phyloP scores from a whole-genome alignment of 2,888 invertebrate genomes.

The Stegophylla sp. region DNA sequence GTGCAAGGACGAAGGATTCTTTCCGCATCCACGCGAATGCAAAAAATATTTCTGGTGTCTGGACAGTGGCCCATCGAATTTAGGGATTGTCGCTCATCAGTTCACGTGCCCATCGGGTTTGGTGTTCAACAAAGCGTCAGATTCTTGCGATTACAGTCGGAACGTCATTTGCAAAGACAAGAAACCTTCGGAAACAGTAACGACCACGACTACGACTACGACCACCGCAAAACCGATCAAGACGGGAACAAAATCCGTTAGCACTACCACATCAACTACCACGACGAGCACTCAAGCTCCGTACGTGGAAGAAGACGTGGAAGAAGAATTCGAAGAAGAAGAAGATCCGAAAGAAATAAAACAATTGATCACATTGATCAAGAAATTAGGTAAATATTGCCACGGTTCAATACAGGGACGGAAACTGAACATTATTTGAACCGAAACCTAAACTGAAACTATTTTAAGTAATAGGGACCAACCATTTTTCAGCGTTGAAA shows the following conservation, averaged over 20 bases:
- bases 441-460: no score
- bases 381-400: conserved; percentile 77
- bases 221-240: conserved; percentile 65
- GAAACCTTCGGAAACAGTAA: conserved; percentile 67
- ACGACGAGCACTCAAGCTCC: conserved; percentile 63
- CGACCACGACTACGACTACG: conserved; percentile 65
- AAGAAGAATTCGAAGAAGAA: conserved; percentile 63
- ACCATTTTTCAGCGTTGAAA: no score
- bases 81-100: conserved; percentile 89
- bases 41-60: conserved; percentile 95
- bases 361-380: conserved; percentile 82
- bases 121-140: conserved; percentile 88
- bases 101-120: conserved; percentile 92
- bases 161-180: conserved; percentile 81
- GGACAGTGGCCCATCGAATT: conserved; percentile 84
- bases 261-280: conserved; percentile 64
- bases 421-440: no score
- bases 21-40: conserved; percentile 88
- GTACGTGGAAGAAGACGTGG: conserved; percentile 63
- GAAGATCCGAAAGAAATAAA: conserved; percentile 82
- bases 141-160: conserved; percentile 89
- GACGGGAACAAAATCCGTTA: conserved; percentile 66
- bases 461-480: no score
- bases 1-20: conserved; percentile 92
- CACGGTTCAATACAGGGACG: no score